These are phyloP conservation scores for Macaria liturata DNA, from an alignment of 2,888 invertebrate species.

Conservation along the genomic window DNA sequence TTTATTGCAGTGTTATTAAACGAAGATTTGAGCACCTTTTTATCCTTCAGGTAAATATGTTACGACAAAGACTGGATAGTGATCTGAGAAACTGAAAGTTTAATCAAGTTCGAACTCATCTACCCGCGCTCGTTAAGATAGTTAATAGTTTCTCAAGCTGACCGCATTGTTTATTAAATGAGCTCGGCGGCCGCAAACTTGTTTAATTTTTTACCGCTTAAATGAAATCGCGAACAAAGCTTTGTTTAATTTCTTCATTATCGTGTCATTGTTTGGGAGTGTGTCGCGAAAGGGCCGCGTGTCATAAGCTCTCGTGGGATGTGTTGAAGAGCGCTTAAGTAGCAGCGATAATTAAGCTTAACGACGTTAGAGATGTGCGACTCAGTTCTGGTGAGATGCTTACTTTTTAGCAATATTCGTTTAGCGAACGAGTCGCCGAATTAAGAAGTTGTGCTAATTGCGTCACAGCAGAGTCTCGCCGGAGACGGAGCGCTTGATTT, in stretches of 20 bases:
- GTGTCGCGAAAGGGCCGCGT: slow-evolving; percentile 38
- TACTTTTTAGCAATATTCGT: slow-evolving; percentile 72
- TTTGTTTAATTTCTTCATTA: slow-evolving; percentile 30
- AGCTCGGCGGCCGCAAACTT: slow-evolving; percentile 28
- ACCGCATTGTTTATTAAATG: slow-evolving; percentile 34
- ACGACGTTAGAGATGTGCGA: slow-evolving; percentile 71
- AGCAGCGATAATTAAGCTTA: slow-evolving; percentile 75
- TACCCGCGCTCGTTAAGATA: slow-evolving; percentile 33
- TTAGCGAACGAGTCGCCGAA: slow-evolving; percentile 59
- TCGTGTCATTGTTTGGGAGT: slow-evolving; percentile 30
- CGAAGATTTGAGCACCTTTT: slow-evolving; percentile 8
- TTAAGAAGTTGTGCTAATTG: slow-evolving; percentile 71
- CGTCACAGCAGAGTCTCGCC: slow-evolving; percentile 39
- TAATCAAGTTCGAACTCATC: slow-evolving; percentile 26
- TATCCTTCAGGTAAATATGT: slow-evolving; percentile 21
- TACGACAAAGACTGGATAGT: slow-evolving; percentile 20
- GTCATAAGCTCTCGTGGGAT: slow-evolving; percentile 39
- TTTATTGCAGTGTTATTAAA: slow-evolving; percentile 21
- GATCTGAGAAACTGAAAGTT: slow-evolving; percentile 25
- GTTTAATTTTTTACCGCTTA: slow-evolving; percentile 23
- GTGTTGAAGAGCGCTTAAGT: slow-evolving; percentile 55
- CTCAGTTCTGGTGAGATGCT: slow-evolving; percentile 69
- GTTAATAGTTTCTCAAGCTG: slow-evolving; percentile 39
- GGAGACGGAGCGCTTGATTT: slow-evolving; percentile 48
- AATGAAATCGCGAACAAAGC: slow-evolving; percentile 25